These are phyloP conservation scores for Luidia sarsii DNA, from an alignment of 53 echinoderm and acorn worm genomes.

Conservation along the genomic window DNA sequence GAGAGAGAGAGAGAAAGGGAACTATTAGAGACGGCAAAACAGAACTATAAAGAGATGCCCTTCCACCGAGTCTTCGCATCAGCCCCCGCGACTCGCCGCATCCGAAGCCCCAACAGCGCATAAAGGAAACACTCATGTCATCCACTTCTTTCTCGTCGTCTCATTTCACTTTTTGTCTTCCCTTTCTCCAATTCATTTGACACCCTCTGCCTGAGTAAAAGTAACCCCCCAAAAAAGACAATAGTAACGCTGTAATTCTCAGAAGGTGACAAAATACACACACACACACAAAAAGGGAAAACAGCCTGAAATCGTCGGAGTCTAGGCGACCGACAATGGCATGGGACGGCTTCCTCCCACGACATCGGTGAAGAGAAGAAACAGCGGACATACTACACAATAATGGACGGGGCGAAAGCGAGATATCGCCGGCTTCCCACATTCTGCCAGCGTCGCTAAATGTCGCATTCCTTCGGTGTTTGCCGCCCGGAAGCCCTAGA, in stretches of 20 bases:
- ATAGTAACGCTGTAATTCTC: too few species aligned
- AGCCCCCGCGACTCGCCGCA: too few species aligned
- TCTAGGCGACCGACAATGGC: neutral
- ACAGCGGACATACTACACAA: too few species aligned
- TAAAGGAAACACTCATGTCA: neutral
- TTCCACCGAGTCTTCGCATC: too few species aligned
- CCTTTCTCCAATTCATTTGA: neutral
- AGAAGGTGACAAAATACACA: neutral
- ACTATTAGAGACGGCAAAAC: slow-evolving; percentile 32
- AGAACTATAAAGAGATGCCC: slow-evolving; percentile 42
- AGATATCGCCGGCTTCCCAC: slow-evolving; percentile 1
- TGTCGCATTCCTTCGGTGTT: neutral
- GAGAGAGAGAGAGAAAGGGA: too few species aligned
- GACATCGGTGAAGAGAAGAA: neutral
- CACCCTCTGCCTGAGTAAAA: too few species aligned
- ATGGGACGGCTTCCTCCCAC: neutral
- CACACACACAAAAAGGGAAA: neutral
- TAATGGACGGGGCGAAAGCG: too few species aligned
- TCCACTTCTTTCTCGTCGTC: neutral
- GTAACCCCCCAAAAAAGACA: too few species aligned
- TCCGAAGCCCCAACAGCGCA: slow-evolving; percentile 29
- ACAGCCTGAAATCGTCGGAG: neutral
- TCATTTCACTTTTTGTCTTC: neutral
- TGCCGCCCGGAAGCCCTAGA: slow-evolving; percentile 22
- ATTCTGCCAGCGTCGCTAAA: neutral